Conservation (phyloP, 2,797 vertebrate genomes). For the Coregonus ussuriensis region DNA sequence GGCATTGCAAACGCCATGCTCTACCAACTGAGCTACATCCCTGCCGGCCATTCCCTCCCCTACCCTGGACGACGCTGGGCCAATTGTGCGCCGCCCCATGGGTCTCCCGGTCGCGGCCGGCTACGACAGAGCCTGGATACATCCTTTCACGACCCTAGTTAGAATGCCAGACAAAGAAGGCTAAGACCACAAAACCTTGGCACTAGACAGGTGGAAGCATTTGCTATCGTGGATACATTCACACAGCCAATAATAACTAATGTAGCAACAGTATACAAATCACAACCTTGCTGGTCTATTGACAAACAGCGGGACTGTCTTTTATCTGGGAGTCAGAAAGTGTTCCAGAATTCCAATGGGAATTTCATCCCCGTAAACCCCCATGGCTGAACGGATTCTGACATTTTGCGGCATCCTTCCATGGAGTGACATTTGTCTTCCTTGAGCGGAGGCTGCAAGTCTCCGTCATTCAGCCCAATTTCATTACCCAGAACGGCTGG, state of each 20-base stretch:
- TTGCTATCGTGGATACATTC: neutral
- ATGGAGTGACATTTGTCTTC: slow-evolving; percentile 63
- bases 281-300: neutral
- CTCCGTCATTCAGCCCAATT: slow-evolving; percentile 46
- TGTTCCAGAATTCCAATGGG: neutral
- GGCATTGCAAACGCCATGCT: too few species aligned
- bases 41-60: too few species aligned
- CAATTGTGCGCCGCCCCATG: too few species aligned
- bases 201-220: neutral
- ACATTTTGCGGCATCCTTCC: slow-evolving; percentile 60
- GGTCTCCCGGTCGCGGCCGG: too few species aligned
- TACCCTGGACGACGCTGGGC: too few species aligned
- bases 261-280: neutral
- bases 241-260: neutral
- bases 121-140: too few species aligned
- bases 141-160: neutral
- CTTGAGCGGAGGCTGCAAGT: slow-evolving; percentile 32
- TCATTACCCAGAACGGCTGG: slow-evolving; percentile 61
- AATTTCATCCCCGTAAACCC: slow-evolving; percentile 21
- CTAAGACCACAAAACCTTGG: slow-evolving; percentile 6
- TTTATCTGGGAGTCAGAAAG: neutral
- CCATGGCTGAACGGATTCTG: slow-evolving; percentile 51
- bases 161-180: neutral
- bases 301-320: neutral
- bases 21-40: too few species aligned